Evolutionary conservation across 2,888 invertebrate genomes (phyloP).

Genomic region (Campoplex capitator): DNA sequence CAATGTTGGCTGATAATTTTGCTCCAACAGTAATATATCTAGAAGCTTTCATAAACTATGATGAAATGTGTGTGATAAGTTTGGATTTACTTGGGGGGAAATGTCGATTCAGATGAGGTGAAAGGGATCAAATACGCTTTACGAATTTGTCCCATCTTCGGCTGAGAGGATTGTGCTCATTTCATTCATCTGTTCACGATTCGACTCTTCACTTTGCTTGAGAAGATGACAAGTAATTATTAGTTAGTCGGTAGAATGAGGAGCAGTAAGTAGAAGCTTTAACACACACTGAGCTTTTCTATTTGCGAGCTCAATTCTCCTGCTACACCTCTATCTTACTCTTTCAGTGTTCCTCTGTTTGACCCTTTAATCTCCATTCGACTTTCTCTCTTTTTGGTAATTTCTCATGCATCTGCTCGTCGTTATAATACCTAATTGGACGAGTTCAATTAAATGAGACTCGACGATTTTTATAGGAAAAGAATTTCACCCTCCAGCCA

Average conservation of each 20-base stretch:
- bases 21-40: conserved; percentile 51
- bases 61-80: neutral
- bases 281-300: conserved; percentile 17
- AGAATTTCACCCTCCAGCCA: neutral
- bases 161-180: conserved; percentile 15
- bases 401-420: conserved; percentile 40
- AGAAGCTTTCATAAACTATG: neutral
- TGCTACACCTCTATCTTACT: neutral
- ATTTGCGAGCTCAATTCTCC: neutral
- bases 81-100: neutral
- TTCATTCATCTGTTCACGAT: conserved; percentile 30
- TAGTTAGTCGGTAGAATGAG: conserved; percentile 67
- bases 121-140: conserved; percentile 21
- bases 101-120: conserved; percentile 1
- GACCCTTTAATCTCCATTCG: conserved; percentile 33
- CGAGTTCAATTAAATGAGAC: conserved; percentile 30
- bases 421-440: conserved; percentile 82
- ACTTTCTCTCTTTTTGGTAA: neutral
- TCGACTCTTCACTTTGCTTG: conserved; percentile 29
- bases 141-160: conserved; percentile 30
- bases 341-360: neutral
- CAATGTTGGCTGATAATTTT: conserved; percentile 55
- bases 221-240: conserved; percentile 61
- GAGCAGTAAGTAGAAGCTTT: conserved; percentile 57
- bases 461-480: conserved; percentile 33